phyloP scores from a whole-genome alignment of 2,797 vertebrate genomes.

The Melanotaenia trifasciata region DNA sequence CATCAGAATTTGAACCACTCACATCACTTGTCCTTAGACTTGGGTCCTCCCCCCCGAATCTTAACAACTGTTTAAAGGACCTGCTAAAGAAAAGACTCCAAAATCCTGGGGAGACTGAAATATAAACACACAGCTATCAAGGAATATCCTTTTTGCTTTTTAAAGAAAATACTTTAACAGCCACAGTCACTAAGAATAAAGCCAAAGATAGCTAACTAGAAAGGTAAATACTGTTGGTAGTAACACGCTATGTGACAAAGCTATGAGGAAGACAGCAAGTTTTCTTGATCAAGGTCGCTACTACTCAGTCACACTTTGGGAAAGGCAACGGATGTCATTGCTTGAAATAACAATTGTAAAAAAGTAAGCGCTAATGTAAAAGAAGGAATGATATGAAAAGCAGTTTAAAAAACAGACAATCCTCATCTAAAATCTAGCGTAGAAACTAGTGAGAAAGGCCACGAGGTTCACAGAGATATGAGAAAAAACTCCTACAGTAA shows the following conservation, averaged over 20 bases:
- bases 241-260: constrained; percentile 62
- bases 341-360: constrained; percentile 59
- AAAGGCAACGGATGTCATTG: constrained; percentile 67
- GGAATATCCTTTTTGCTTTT: constrained; percentile 31
- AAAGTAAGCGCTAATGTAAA: constrained; percentile 70
- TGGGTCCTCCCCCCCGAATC: neutral
- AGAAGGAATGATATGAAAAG: constrained; percentile 75
- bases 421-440: constrained; percentile 60
- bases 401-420: constrained; percentile 64
- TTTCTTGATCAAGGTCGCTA: constrained; percentile 64
- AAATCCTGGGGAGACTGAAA: constrained; percentile 47
- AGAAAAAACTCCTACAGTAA: constrained; percentile 57
- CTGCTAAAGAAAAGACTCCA: constrained; percentile 33
- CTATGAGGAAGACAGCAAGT: constrained; percentile 70
- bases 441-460: constrained; percentile 77
- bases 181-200: constrained; percentile 67
- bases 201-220: constrained; percentile 61
- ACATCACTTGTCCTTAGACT: neutral
- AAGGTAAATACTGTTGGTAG: constrained; percentile 65
- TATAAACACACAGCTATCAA: constrained; percentile 58
- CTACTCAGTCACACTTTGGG: constrained; percentile 54
- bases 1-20: constrained; percentile 16
- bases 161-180: constrained; percentile 51
- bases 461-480: constrained; percentile 74
- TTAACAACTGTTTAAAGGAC: constrained; percentile 14